Evolutionary conservation across 2,113 vertebrate genomes (phyloP), one percentile per base, ranked within the genome.

Genomic region (Anoura caudifer): DNA sequence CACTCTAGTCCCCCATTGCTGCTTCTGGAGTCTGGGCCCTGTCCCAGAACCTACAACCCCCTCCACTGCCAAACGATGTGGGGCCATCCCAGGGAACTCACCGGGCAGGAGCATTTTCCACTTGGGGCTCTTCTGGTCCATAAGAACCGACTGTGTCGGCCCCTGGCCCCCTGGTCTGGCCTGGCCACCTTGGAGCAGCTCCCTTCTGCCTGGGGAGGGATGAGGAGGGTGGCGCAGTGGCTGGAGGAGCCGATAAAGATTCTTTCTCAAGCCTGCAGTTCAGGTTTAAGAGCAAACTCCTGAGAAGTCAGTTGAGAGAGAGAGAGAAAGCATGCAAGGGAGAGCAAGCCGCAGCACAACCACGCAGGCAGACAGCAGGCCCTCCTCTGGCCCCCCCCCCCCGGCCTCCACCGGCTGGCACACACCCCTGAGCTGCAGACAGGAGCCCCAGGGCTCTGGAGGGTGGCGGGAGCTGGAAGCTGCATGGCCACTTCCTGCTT

Each of bases 81-180:
- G 33, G 31, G 70, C 95, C 33, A 0, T 13, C 69, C 85, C 7
- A 0, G 73, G 81, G 41, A 75, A 97, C 98, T 98, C 96, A 97
- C 96, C 97, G 8, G 7, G 47, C 38, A 79, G 89, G 16, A 89
- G 85, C 69, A 28, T 83, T 26, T 80, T 95, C 97, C 97, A 97
- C n/a, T 76, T 87, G 59, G 97, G 54, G 85, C 82, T 85, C 84
- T 94, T 94, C 91, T 94, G 98, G 59, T 97, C 98, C 98, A 97
- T 97, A 90, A 82, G 85, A 59, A 16, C 69, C 0, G n/a, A 4
- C 61, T 2, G 70, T 38, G 38, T 65, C 24, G 19, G 75, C 65
- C 63, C 69, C 65, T 33, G 41, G 52, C 31, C 65, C 73, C 59
- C 80, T 14, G 54, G 19, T 56, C 90, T 3, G 75, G 90, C 19